phyloP scores from a whole-genome alignment of 2,113 vertebrate genomes.

The Trochalopteron elliotii region DNA sequence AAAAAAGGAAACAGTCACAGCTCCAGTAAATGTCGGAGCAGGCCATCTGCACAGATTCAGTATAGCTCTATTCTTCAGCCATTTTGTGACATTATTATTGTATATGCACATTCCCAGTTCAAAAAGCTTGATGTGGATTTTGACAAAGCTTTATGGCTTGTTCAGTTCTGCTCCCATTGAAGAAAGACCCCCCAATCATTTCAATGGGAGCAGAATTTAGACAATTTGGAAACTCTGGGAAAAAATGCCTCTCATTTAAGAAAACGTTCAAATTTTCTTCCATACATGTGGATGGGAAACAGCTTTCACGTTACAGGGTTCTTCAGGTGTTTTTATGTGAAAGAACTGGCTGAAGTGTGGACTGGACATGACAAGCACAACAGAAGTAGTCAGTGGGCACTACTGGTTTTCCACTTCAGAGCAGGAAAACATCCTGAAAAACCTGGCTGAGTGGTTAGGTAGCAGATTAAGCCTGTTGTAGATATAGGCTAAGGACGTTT shows the following conservation, averaged over 20 bases:
- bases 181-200: background rate
- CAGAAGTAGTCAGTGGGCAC: background rate
- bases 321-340: background rate
- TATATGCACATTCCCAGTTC: background rate
- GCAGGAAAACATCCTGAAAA: background rate
- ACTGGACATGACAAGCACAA: background rate
- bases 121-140: background rate
- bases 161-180: background rate
- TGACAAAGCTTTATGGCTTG: background rate
- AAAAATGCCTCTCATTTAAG: background rate
- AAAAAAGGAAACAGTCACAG: background rate
- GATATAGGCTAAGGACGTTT: background rate
- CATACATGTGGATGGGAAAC: background rate
- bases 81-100: background rate
- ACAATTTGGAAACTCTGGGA: background rate
- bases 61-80: background rate
- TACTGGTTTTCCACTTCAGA: background rate
- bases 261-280: background rate
- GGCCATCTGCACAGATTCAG: constrained; percentile 15
- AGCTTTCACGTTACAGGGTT: background rate
- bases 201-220: background rate
- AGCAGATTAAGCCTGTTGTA: background rate
- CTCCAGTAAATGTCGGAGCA: background rate
- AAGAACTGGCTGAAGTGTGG: background rate
- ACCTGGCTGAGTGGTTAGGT: background rate